These are phyloP conservation scores for Streblospio benedicti DNA, from an alignment of 1,140 invertebrate genomes.

Conservation along the genomic window DNA sequence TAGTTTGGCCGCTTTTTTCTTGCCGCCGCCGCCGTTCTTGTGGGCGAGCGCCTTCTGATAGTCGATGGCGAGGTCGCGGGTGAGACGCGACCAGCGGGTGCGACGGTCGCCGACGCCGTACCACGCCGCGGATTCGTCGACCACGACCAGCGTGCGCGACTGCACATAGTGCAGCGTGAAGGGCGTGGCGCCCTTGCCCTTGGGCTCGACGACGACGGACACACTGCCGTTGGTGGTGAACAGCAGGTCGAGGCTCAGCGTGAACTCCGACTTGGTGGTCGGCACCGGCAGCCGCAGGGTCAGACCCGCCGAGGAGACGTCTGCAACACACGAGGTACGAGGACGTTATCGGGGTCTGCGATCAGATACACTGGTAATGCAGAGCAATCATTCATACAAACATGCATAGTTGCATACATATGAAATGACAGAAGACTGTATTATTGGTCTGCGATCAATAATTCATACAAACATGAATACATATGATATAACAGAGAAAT, in stretches of 20 bases:
- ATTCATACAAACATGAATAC: no score
- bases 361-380: no score
- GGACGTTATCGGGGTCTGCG: no score
- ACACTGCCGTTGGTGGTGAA: conserved; percentile 69
- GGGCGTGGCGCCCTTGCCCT: conserved; percentile 60
- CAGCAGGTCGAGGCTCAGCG: conserved; percentile 62
- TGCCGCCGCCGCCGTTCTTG: conserved; percentile 25
- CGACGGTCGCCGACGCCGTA: conserved; percentile 68
- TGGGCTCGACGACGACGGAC: conserved; percentile 66
- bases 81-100: conserved; percentile 72
- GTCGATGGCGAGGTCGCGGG: conserved; percentile 81
- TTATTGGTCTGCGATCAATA: no score
- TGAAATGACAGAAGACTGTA: no score
- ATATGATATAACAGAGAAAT: no score
- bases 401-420: no score
- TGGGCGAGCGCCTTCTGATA: conserved; percentile 73
- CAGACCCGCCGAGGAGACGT: not conserved
- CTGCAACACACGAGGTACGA: not conserved
- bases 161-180: conserved; percentile 77
- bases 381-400: no score
- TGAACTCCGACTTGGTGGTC: not conserved
- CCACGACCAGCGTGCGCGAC: conserved; percentile 61
- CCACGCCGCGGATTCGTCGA: conserved; percentile 68
- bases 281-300: not conserved
- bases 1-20: conserved; percentile 24